phyloP scores from a whole-genome alignment of 2,113 vertebrate genomes.

The Cephalopholis sonnerati region DNA sequence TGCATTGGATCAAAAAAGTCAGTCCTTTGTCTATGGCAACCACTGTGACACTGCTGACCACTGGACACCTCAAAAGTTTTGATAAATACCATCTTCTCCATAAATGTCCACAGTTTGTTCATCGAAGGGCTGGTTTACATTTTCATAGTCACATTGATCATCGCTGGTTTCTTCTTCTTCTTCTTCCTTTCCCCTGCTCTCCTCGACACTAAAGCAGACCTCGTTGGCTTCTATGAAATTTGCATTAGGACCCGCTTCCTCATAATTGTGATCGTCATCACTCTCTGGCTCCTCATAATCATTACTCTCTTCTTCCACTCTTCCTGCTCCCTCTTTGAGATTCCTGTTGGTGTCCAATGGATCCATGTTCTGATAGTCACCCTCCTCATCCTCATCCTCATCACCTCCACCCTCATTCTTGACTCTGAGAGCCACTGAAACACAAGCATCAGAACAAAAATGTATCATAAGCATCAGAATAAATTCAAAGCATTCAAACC shows the following conservation, averaged over 20 bases:
- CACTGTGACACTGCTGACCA: not conserved
- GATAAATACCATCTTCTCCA: not conserved
- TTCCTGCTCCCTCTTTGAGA: not conserved
- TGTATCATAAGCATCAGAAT: not conserved
- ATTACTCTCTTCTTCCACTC: not conserved
- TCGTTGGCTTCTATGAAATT: not conserved
- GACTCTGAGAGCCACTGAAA: conserved; percentile 23
- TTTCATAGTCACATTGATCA: conserved; percentile 10
- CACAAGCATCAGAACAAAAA: not conserved
- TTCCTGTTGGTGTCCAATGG: not conserved
- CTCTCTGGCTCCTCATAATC: not conserved
- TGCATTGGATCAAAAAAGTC: not conserved
- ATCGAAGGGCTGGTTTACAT: not conserved
- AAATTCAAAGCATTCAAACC: not conserved
- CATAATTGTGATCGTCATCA: not conserved
- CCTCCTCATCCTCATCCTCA: not conserved
- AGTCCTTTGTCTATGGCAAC: not conserved
- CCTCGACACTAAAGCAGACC: not conserved
- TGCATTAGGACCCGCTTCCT: not conserved
- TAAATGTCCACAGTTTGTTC: not conserved
- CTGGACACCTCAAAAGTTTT: not conserved
- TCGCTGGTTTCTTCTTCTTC: not conserved
- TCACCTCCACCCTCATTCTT: not conserved
- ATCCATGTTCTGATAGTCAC: conserved; percentile 24
- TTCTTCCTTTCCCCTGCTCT: too few species aligned